These are phyloP conservation scores for Cygnus buccinator DNA, from an alignment of 2,113 vertebrate genomes.

Conservation along the genomic window DNA sequence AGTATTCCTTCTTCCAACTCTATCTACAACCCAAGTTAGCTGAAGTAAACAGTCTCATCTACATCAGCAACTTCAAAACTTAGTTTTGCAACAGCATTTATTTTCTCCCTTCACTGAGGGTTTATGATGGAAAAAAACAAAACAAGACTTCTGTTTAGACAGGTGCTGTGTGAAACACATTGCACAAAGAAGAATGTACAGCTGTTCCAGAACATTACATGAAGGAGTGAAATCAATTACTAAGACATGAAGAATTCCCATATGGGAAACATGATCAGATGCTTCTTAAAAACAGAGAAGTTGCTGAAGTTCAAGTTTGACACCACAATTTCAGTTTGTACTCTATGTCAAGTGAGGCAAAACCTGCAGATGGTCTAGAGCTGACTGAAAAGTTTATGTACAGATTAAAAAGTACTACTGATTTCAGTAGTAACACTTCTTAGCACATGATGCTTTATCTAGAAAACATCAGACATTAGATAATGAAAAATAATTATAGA, in stretches of 20 bases:
- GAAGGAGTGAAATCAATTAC: constrained; percentile 22
- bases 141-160: not conserved
- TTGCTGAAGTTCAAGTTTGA: not conserved
- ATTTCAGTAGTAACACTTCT: not conserved
- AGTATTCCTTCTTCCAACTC: not conserved
- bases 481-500: not conserved
- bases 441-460: not conserved
- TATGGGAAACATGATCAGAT: not conserved
- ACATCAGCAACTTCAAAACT: not conserved
- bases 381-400: not conserved
- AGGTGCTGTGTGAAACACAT: not conserved
- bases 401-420: not conserved
- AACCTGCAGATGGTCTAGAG: not conserved
- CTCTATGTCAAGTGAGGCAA: not conserved
- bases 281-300: not conserved
- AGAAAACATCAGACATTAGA: not conserved
- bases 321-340: not conserved
- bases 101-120: not conserved
- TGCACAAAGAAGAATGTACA: not conserved
- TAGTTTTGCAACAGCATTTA: not conserved
- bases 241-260: not conserved
- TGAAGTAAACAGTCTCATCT: not conserved
- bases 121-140: not conserved
- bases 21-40: not conserved
- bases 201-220: not conserved